Evolutionary conservation across 2,888 invertebrate species (phyloP), one percentile per base, ranked within the genome.

Genomic region (Tupiocoris notatus): DNA sequence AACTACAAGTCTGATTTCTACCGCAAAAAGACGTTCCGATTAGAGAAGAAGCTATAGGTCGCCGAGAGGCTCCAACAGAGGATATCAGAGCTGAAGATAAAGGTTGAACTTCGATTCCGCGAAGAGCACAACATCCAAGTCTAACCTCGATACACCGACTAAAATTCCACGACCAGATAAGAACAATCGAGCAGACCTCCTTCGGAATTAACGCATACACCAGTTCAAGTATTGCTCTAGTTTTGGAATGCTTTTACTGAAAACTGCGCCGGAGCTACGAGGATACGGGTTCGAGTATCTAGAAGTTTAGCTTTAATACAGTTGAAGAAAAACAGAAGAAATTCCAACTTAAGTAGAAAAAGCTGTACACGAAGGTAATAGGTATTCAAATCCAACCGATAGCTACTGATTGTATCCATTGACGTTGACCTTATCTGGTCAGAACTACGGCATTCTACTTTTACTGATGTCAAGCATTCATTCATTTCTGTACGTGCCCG

Each of bases 1-100:
- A 73, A 62, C 63, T 73, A 73, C 73, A 73, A 73, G 73, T 54
- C 73, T 61, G 73, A 73, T 73, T 73, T 73, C 61, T 73, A 25
- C 73, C 39, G 73, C 73, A 73, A 73, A 73, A 73, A 73, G 73
- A 73, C 73, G 39, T 56, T 20, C 73, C 39, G 39, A 39, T 39
- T 39, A 39, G 39, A 39, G 39, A 39, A 39, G n/a, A n/a, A n/a
- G n/a, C n/a, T n/a, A n/a, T n/a, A n/a, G n/a, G n/a, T n/a, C n/a
- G n/a, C n/a, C 39, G 3, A 39, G 3, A 39, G 39, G 39, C 12
- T 12, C 39, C 39, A 7, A 12, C 12, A 39, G 39, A 12, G 39
- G 6, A 12, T 39, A 39, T 39, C 39, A 7, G 39, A 39, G 39
- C 39, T 39, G 39, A 39, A 39, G 39, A 39, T 39, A 39, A 39